Evolutionary conservation across 1,140 invertebrate genomes (phyloP).

Genomic region (Hycleus phaleratus): DNA sequence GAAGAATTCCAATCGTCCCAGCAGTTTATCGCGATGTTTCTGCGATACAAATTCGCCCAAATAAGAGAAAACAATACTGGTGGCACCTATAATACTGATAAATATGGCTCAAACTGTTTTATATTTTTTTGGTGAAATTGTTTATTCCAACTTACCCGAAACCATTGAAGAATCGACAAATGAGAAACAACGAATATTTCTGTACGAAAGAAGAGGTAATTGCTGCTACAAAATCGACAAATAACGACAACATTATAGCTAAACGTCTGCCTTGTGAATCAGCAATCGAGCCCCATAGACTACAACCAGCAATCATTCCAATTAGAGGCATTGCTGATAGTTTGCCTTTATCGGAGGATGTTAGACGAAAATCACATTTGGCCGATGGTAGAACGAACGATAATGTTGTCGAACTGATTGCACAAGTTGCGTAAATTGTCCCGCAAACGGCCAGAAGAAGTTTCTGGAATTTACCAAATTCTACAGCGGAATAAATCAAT

Average conservation of each 20-base stretch:
- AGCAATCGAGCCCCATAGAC: slow-evolving; percentile 58
- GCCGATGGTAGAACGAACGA: slow-evolving; percentile 56
- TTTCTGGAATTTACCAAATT: slow-evolving; percentile 59
- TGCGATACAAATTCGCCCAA: slow-evolving; percentile 51
- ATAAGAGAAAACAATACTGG: slow-evolving; percentile 51
- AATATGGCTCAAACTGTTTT: slow-evolving; percentile 4
- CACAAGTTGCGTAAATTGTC: slow-evolving; percentile 60
- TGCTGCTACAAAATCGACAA: slow-evolving; percentile 54
- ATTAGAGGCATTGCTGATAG: slow-evolving; percentile 51
- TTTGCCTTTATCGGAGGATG: slow-evolving; percentile 49
- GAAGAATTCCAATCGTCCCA: slow-evolving; percentile 51
- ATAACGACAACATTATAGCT: slow-evolving; percentile 52
- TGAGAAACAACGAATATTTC: slow-evolving; percentile 51
- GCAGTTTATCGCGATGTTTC: slow-evolving; percentile 47
- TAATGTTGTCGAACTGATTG: slow-evolving; percentile 51
- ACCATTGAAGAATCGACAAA: slow-evolving; percentile 59
- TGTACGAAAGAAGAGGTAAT: slow-evolving; percentile 52
- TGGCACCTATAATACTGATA: slow-evolving; percentile 50
- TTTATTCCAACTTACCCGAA: slow-evolving; percentile 44
- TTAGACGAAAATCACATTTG: slow-evolving; percentile 48
- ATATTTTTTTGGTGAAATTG: background rate
- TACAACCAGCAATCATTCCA: slow-evolving; percentile 61
- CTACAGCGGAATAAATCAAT: slow-evolving; percentile 33
- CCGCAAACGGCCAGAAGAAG: slow-evolving; percentile 54
- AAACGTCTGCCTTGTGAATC: slow-evolving; percentile 52